Evolutionary conservation across 23 tunicate genomes (phyloP), one percentile per base, ranked within the genome.

Genomic region (Botrylloides violaceus): DNA sequence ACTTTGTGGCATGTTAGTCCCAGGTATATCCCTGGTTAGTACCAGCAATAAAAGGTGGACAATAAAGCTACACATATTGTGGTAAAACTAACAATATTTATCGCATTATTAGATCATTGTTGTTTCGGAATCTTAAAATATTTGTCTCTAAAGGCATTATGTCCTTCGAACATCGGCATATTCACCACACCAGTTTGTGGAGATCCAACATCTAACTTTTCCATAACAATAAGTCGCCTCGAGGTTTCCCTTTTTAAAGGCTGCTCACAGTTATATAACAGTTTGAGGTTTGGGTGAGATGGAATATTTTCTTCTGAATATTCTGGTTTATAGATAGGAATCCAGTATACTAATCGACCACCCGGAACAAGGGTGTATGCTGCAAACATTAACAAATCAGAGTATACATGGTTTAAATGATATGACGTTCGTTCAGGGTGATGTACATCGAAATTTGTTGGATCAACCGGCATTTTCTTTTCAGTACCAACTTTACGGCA

Each of bases 331-430:
- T 79, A 68, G 53, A 95, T 92, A 5, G 99, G 99, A 1, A 87
- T 32, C 91, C 92, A 95, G 50, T 87, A 95, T 2, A 95, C 99
- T 1, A 95, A 82, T 29, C 92, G 66, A 0, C 99, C 99, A 70
- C 86, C 86, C 27, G 65, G 35, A 1, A 84, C 82, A 24, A 95
- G 64, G 2, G 70, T 38, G n/a, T 49, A 66, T 0, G 80, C 68
- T 3, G 99, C 76, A 82, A 88, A 95, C 0, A 62, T 70, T 31
- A 95, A 61, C 73, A 95, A 80, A 37, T 95, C 99, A 33, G 71
- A 72, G 63, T 86, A 95, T 28, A 95, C 92, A 33, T 95, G 85
- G 55, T 84, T 89, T 31, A 95, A 60, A 70, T 82, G 84, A 64
- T 95, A 95, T 2, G 85, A 83, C 34, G 75, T 83, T 58, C 87